Base-by-base conservation (phyloP, 1,140 invertebrate genomes). In the Tenebrio molitor region DNA sequence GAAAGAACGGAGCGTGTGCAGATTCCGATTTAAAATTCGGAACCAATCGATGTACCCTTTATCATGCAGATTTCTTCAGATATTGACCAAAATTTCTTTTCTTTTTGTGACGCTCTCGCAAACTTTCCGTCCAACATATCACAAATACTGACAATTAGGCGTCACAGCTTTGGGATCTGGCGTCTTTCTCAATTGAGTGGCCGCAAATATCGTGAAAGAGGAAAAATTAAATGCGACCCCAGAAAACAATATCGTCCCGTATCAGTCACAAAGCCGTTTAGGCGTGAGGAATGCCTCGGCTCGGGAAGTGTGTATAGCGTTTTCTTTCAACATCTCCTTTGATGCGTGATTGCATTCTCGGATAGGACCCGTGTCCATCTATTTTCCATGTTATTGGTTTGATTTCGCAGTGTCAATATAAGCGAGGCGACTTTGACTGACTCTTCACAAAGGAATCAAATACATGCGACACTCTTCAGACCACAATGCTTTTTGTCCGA, bases 311-410 rank as follows among this genome's bases (percentile, higher is more conserved):
- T 58, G 50, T 58, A 58, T 58, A 58, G 46, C 17, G 50, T 42
- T 44, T 66, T 66, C 64, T 66, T 66, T 66, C 64, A 66, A 66
- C 64, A 21, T 66, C 74, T 72, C 67, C 72, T 78, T 79, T 79
- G 78, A 78, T 68, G 76, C 66, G 73, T 77, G 72, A 72, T 74
- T 72, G 41, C 64, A 36, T 53, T 68, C 64, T 44, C 10, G 44
- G 69, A 69, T 73, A 73, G 71, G 69, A 73, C 66, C 44, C n/a
- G 64, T 78, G 78, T 78, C 78, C 79, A 81, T 79, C 77, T 79
- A 81, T 79, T 81, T 81, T 81, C 79, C 79, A 79, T 81, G 78
- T 78, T 81, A 79, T 81, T 81, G 79, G 78, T 81, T 81, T 79
- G 78, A 80, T 79, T 79, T 71, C 69, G 58, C 63, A 74, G 71